A percentile compares a stretch with the other conserved stretches of the same genome.
These are phyloP conservation scores for Promerops cafer DNA, from an alignment of 2,113 vertebrate species.

Conservation along the genomic window DNA sequence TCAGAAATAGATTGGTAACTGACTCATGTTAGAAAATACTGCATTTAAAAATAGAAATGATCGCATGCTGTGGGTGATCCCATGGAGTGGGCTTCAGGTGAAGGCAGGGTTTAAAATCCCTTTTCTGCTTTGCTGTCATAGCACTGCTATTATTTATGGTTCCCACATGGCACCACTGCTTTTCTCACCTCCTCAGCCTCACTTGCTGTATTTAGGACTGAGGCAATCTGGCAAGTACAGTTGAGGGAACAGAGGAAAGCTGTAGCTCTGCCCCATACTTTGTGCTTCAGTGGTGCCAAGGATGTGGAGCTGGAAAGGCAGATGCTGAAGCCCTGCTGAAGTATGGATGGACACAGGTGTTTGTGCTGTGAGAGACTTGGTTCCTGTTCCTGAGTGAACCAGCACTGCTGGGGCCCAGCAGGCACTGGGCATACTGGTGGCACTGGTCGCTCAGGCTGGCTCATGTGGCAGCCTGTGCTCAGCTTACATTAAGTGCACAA, in stretches of 20 bases:
- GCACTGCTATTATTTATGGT: neutral
- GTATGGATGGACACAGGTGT: neutral
- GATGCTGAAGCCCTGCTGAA: neutral
- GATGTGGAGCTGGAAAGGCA: neutral
- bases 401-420: neutral
- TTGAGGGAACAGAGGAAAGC: neutral
- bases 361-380: neutral
- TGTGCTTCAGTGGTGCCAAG: neutral
- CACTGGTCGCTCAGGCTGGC: neutral
- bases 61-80: neutral
- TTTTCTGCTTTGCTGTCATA: neutral
- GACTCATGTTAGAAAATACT: constrained; percentile 54
- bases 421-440: neutral
- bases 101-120: neutral
- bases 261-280: neutral
- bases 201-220: neutral
- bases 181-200: neutral
- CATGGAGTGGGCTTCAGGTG: constrained; percentile 18
- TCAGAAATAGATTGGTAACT: constrained; percentile 56
- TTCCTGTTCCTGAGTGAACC: neutral
- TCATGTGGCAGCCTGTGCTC: neutral
- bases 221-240: constrained; percentile 10
- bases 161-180: neutral
- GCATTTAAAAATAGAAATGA: constrained; percentile 46
- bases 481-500: neutral